Conservation (phyloP, 2,888 invertebrate genomes). For the Anorthoa munda region DNA sequence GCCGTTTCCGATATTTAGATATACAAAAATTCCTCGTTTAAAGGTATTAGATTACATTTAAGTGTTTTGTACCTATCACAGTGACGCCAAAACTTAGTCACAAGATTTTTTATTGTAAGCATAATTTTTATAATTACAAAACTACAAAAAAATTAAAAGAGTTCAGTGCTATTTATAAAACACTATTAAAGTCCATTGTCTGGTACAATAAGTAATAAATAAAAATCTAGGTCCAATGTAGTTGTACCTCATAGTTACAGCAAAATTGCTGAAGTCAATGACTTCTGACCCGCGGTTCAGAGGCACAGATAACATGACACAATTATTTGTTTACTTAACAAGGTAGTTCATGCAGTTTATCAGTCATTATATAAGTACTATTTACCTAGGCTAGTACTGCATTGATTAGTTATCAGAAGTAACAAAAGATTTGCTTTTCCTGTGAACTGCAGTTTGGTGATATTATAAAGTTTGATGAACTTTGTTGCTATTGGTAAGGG, state of each 20-base stretch:
- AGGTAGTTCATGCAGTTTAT: conserved; percentile 57
- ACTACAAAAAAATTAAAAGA: neutral
- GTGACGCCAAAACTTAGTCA: neutral
- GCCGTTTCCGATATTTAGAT: too few relatives aligned
- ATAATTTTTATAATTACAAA: neutral
- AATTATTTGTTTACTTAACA: conserved; percentile 72
- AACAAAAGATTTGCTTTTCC: conserved; percentile 28
- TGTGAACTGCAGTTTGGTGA: conserved; percentile 6
- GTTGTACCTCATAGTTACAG: conserved; percentile 64
- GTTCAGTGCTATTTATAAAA: neutral
- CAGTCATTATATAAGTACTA: conserved; percentile 48
- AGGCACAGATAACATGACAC: conserved; percentile 72
- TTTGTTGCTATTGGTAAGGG: neutral
- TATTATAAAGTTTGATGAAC: conserved; percentile 20
- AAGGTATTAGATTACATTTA: neutral
- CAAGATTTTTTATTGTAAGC: neutral
- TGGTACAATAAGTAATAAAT: neutral
- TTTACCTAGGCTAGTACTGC: conserved; percentile 14
- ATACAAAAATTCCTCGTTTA: too few relatives aligned
- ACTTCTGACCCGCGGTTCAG: conserved; percentile 72
- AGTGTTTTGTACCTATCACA: neutral
- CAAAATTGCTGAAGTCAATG: conserved; percentile 65
- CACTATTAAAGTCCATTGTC: neutral
- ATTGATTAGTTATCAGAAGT: conserved; percentile 25
- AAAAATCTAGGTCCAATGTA: neutral